Evolutionary conservation across 1,140 invertebrate species (phyloP).

Genomic region (Leptoteleia sp.): DNA sequence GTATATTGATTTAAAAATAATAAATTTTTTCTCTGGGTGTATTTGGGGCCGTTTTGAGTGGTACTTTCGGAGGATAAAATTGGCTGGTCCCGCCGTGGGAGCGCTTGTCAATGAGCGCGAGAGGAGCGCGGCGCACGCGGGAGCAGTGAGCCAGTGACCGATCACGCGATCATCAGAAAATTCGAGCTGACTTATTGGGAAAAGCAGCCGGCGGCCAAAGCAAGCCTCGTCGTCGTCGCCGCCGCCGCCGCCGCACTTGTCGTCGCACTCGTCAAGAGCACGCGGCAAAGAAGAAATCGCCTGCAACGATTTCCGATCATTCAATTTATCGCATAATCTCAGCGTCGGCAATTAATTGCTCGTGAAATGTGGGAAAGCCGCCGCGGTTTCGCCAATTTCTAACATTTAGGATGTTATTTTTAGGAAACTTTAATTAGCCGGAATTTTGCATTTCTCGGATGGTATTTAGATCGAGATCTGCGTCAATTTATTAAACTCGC

Average conservation of each 20-base stretch:
- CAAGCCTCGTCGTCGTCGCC: background rate
- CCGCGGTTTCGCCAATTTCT: conserved; percentile 29
- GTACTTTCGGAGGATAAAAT: conserved; percentile 56
- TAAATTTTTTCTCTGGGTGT: no score
- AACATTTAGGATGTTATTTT: conserved; percentile 30
- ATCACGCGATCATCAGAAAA: conserved; percentile 41
- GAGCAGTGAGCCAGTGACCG: conserved; percentile 23
- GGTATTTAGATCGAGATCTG: conserved; percentile 26
- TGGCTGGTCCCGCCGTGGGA: conserved; percentile 1
- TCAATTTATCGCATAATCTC: conserved; percentile 56
- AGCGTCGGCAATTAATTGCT: conserved; percentile 43
- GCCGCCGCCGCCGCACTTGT: background rate
- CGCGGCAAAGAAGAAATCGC: conserved; percentile 18
- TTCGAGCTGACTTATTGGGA: conserved; percentile 22
- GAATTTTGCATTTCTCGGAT: conserved; percentile 30
- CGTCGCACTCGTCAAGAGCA: no score
- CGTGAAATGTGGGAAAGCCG: conserved; percentile 58
- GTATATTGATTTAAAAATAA: no score
- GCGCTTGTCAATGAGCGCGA: conserved; percentile 44
- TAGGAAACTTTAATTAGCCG: conserved; percentile 17
- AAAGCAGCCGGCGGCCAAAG: background rate
- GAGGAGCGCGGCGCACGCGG: conserved; percentile 16
- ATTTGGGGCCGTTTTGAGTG: conserved; percentile 43
- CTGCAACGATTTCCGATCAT: conserved; percentile 50
- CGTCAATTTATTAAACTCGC: conserved; percentile 17